Evolutionary conservation across 2,888 invertebrate genomes (phyloP), one percentile per base, ranked within the genome.

Genomic region (Bimastos eiseni): DNA sequence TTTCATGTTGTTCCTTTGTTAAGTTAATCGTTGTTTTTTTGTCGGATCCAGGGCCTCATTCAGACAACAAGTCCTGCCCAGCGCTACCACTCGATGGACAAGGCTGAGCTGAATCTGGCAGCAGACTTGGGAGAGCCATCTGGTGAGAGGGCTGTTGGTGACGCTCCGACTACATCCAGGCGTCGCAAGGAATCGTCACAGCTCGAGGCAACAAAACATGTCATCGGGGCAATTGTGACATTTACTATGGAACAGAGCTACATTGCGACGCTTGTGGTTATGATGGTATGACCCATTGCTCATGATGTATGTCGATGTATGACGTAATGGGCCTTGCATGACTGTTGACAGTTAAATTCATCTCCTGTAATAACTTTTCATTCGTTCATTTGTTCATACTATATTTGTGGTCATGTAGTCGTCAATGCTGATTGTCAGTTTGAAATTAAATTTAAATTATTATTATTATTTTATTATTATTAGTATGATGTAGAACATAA

Each of bases 211-310:
- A 86, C 86, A 36, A 86, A 90, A 36, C 36, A 89, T 34, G 90
- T 91, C 17, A 34, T 44, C 30, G 24, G 90, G 89, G 89, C 91
- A 17, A 88, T 93, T 30, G 90, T 90, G 24, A 96, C 96, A 92
- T 96, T 97, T 91, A 96, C 97, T 92, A 97, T 97, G 93, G 96
- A 96, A 94, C 97, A 97, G 91, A 97, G 97, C 90, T 98, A 98
- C 94, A 97, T 98, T 91, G 97, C 97, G 41, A 97, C 97, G 21
- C 97, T 98, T 94, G 97, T 98, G 92, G 96, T 97, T 34, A 98
- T 98, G 98, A 98, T 98, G 98, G 98, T 97, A 94, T 95, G 96
- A 92, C 13, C 44, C 34, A 30, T 86, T 86, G 15, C 3, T 90
- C 0, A 34, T 30, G 41, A 89, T 38, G 30, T 49, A n/a, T 11